Evolutionary conservation across 2,888 invertebrate species (phyloP), one percentile per base, ranked within the genome.

Genomic region (Mesopsocus fuscifrons): DNA sequence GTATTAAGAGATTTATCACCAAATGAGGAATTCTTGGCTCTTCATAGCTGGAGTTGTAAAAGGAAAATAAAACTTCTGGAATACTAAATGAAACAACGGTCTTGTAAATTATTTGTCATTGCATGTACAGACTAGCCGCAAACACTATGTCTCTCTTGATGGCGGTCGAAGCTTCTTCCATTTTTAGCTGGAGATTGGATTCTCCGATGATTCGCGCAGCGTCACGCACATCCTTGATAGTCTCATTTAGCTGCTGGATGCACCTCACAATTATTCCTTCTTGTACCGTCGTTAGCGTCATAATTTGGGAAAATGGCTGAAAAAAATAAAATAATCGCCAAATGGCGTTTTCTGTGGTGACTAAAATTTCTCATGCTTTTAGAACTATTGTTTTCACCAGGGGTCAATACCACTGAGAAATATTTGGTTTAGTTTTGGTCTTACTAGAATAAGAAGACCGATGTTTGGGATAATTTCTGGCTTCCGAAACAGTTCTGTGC

Each of bases 121-220:
- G 38, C 38, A 38, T 91, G 57, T 98, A 98, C 34, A 98, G 70
- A 61, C 92, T 94, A 22, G 91, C 92, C 17, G 95, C 88, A 59
- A 98, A 98, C 0, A 98, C 97, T 54, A 98, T 97, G 60, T 97
- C 97, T 46, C 98, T 68, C 60, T 94, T 92, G 49, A 98, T 94
- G 34, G 83, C 77, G 2, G 77, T 74, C 0, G 88, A 88, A 0
- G 91, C 88, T 58, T 89, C 87, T 60, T 92, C 84, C 89, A 97
- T 95, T 66, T 94, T 97, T 48, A 77, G 77, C 54, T 82, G 80
- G 2, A 98, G 66, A 9, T 79, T 78, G 0, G 91, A 85, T 61
- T 97, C 89, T 1, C 97, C 97, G 46, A 95, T 85, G 23, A 88
- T 80, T 47, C 81, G 72, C 0, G 95, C 92, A 0, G 94, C 95